Conservation (phyloP, 1,140 invertebrate genomes). For the Cotesia vestalis region DNA sequence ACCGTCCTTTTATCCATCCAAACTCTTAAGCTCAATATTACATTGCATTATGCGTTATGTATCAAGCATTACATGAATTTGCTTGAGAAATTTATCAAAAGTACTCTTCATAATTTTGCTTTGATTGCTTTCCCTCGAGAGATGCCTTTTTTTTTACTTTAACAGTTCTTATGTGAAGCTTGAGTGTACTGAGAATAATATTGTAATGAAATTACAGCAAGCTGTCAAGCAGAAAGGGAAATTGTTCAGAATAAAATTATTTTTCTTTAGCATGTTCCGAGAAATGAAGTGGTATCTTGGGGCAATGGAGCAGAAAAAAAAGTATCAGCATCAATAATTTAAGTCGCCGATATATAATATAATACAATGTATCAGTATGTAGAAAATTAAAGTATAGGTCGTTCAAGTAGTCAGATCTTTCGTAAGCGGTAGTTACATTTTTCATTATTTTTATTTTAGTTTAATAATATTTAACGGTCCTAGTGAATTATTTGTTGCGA, state of each 20-base stretch:
- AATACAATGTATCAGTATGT: conserved; percentile 16
- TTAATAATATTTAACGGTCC: too few relatives aligned
- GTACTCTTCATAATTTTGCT: too few relatives aligned
- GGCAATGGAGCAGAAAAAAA: neutral
- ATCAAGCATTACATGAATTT: too few relatives aligned
- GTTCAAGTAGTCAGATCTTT: neutral
- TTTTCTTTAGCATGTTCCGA: neutral
- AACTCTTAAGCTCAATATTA: too few relatives aligned
- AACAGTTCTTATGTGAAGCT: conserved; percentile 5
- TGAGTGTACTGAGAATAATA: conserved; percentile 6
- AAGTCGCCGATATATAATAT: neutral
- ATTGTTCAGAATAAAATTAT: neutral
- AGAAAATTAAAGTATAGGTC: neutral
- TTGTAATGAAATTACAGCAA: neutral
- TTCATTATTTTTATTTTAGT: too few relatives aligned
- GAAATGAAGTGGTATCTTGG: conserved; percentile 21
- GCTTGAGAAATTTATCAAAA: too few relatives aligned
- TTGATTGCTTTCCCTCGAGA: too few relatives aligned
- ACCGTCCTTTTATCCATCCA: too few relatives aligned
- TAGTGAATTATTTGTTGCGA: too few relatives aligned
- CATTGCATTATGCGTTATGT: too few relatives aligned
- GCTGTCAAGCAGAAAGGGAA: conserved; percentile 17
- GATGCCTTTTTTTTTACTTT: neutral
- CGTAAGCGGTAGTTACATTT: conserved; percentile 5
- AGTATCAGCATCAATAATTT: conserved; percentile 5